phyloP scores from a whole-genome alignment of 2,113 vertebrate species.

The Urocynchramus pylzowi region DNA sequence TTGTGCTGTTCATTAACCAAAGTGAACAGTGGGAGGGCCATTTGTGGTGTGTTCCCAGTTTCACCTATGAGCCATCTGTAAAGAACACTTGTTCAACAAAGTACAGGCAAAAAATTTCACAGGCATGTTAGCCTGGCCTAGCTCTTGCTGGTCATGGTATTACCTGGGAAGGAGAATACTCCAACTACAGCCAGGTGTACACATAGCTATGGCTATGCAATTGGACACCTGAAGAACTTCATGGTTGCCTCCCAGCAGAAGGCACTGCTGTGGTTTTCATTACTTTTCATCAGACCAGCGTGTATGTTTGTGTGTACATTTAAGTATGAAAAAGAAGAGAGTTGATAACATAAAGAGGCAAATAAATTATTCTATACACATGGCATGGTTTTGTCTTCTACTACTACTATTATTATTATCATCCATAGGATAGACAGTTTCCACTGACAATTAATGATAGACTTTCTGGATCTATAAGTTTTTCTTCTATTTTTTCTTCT shows the following conservation, averaged over 20 bases:
- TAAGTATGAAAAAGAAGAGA: neutral
- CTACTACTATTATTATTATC: neutral
- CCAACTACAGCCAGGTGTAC: neutral
- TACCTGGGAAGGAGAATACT: neutral
- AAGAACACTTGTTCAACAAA: neutral
- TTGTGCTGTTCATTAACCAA: neutral
- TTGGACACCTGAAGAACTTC: neutral
- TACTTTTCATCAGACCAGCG: rapidly evolving
- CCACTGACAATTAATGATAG: neutral
- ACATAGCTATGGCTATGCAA: neutral
- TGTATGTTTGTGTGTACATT: neutral
- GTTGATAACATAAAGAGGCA: neutral
- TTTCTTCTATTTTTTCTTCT: neutral
- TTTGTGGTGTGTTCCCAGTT: neutral
- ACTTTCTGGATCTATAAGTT: neutral
- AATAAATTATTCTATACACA: neutral
- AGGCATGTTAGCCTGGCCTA: neutral
- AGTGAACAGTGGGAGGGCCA: neutral
- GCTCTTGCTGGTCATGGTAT: neutral
- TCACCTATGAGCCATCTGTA: neutral
- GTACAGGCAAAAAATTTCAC: neutral
- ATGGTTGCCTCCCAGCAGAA: neutral
- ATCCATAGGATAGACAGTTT: neutral
- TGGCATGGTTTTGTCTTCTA: neutral
- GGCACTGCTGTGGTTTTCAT: neutral